Evolutionary conservation across 2,888 invertebrate species (phyloP), one percentile per base, ranked within the genome.

Genomic region (Polyommatus icarus): DNA sequence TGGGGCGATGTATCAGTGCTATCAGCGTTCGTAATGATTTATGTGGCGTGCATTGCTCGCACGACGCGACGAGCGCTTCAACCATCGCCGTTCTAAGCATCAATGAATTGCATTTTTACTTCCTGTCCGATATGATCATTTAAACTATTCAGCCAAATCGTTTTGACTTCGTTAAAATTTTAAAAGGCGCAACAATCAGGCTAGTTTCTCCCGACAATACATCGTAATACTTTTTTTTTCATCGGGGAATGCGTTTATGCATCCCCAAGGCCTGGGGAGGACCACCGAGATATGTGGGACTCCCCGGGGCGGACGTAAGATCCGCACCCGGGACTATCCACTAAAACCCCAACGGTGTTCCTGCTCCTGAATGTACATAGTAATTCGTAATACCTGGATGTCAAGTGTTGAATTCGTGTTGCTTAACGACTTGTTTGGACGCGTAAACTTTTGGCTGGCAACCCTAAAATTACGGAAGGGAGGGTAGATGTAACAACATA

Each of bases 1-100:
- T 81, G 81, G 80, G 79, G 78, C 84, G 82, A 85, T 84, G 86
- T 85, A 84, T 85, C 87, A 85, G 85, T 83, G 83, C 85, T 82
- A 84, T 84, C 85, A 85, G 79, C 82, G 79, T 80, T 80, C 72
- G 81, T 81, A 80, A 89, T 90, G 89, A 89, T 90, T 90, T 87
- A 88, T 85, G 85, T 82, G 84, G 85, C 85, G 76, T 79, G 76
- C 80, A 85, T 84, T 84, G 86, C 85, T 84, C 82, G 85, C 83
- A 81, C 82, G 83, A 77, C 84, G 84, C 82, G 83, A 77, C 84
- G 84, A 84, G 83, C 84, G 82, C 82, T 82, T 83, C 76, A 20
- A 59, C 18, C 40, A 12, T 54, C 76, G 36, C 54, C 57, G 72
- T 77, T 36, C 54, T 72, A 78, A 71, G 36, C 75, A 71, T 54